Percentiles rank a stretch among this genome's conserved stretches.
Evolutionary conservation across 2,797 vertebrate species (phyloP).

Genomic region (Bucorvus abyssinicus): DNA sequence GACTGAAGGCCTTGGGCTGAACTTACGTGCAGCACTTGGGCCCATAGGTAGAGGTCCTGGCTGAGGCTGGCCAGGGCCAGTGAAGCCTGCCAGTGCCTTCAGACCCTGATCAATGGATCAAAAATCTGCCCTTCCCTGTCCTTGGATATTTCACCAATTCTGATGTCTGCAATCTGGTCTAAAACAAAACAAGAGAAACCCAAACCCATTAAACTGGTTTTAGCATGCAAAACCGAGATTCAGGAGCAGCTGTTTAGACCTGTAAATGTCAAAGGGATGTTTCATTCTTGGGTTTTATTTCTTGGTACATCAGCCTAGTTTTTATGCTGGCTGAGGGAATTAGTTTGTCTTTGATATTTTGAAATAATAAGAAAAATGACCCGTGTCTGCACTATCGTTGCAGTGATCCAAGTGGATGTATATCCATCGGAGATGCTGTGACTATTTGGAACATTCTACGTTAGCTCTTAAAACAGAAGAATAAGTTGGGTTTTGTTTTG

Average conservation of each 20-base stretch:
- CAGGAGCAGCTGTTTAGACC: neutral
- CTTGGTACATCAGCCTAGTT: neutral
- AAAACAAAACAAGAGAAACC: neutral
- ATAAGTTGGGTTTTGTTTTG: neutral
- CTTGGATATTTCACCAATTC: neutral
- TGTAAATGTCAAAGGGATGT: neutral
- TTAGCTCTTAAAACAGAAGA: neutral
- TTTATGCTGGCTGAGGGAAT: neutral
- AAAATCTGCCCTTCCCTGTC: neutral
- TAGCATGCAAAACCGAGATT: neutral
- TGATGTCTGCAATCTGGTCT: neutral
- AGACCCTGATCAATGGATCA: neutral
- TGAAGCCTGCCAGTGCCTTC: neutral
- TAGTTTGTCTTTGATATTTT: neutral
- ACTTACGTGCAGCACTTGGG: rapidly evolving
- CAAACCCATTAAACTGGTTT: neutral
- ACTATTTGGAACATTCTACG: neutral
- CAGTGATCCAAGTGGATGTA: neutral
- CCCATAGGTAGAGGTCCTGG: neutral
- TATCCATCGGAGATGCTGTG: neutral
- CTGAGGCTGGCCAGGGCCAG: neutral
- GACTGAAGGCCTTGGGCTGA: neutral
- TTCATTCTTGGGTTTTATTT: neutral
- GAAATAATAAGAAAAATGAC: neutral
- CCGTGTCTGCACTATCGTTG: neutral